phyloP scores from a whole-genome alignment of 2,113 vertebrate species.

The Kryptolebias marmoratus region DNA sequence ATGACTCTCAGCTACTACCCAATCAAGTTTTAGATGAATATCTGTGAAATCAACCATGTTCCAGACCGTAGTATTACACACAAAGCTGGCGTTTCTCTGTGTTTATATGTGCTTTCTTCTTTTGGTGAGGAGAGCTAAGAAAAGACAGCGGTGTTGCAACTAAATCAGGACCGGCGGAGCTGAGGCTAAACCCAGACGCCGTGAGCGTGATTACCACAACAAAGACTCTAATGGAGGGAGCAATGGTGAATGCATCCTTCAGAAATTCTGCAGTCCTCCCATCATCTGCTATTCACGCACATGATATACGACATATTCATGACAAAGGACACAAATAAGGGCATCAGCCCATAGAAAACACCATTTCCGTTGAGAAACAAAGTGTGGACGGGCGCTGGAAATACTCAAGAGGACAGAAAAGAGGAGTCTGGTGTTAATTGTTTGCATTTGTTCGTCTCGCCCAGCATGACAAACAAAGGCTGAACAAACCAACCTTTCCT shows the following conservation, averaged over 20 bases:
- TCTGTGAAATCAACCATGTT: too few species aligned
- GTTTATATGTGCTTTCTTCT: neutral
- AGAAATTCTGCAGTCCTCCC: slow-evolving; percentile 29
- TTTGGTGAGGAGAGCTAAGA: slow-evolving; percentile 8
- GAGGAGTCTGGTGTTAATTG: slow-evolving; percentile 1
- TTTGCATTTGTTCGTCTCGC: slow-evolving; percentile 14
- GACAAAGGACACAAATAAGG: neutral
- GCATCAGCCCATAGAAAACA: neutral
- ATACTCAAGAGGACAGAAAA: slow-evolving; percentile 15
- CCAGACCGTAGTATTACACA: too few species aligned
- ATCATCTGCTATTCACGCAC: slow-evolving; percentile 12
- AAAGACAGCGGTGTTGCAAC: slow-evolving; percentile 10
- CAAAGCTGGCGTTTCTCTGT: too few species aligned
- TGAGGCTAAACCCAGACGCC: slow-evolving; percentile 19
- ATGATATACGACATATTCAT: neutral
- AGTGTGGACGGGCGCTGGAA: neutral
- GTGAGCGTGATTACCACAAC: slow-evolving; percentile 51
- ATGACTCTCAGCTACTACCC: too few species aligned
- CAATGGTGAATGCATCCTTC: slow-evolving; percentile 34
- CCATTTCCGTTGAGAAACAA: slow-evolving; percentile 13
- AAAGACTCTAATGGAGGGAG: slow-evolving; percentile 43
- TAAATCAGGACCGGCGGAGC: slow-evolving; percentile 24
- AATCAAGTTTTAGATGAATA: too few species aligned
- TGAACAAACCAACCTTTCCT: slow-evolving; percentile 20
- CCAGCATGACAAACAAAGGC: slow-evolving; percentile 8